phyloP scores from a whole-genome alignment of 2,113 vertebrate genomes.

The Xenus cinereus region DNA sequence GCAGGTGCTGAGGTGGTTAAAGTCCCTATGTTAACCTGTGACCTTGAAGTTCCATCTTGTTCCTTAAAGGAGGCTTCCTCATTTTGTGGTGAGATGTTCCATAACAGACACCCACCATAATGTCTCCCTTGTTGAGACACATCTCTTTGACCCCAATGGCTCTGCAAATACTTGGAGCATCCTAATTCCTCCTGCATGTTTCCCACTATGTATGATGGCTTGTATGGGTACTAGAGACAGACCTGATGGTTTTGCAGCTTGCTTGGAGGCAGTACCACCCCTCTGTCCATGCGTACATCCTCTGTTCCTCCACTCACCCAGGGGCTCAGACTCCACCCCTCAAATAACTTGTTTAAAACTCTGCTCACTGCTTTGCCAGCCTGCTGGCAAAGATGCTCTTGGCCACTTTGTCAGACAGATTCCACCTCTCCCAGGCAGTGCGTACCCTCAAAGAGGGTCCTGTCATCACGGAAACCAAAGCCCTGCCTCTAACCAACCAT shows the following conservation, averaged over 20 bases:
- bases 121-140: not conserved
- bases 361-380: not conserved
- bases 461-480: not conserved
- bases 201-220: not conserved
- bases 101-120: not conserved
- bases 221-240: not conserved
- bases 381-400: not conserved
- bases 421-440: not conserved
- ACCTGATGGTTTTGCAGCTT: not conserved
- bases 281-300: rapidly evolving
- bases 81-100: not conserved
- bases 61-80: not conserved
- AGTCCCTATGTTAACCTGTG: not conserved
- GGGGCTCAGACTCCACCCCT: not conserved
- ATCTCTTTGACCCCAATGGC: not conserved
- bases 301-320: not conserved
- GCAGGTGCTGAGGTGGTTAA: not conserved
- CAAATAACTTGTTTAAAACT: not conserved
- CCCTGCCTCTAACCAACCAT: not conserved
- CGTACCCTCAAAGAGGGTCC: not conserved
- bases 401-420: not conserved
- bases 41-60: not conserved
- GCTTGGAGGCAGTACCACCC: not conserved
- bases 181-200: not conserved
- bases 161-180: not conserved